Percentiles rank a stretch among this genome's conserved stretches.
Conservation (phyloP, 2,888 invertebrate species). For the Ochropleura plecta region DNA sequence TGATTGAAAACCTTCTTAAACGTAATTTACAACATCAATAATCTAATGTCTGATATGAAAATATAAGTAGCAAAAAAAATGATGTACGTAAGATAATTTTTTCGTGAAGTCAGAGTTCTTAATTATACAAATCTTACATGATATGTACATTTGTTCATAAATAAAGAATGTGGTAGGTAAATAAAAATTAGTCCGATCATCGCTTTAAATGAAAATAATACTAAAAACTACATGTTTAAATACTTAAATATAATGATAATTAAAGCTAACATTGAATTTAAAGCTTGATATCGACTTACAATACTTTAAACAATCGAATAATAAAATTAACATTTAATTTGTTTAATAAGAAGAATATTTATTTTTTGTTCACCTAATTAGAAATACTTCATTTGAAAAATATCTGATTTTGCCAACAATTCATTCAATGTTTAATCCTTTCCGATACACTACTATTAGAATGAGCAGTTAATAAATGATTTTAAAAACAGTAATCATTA, state of each 20-base stretch:
- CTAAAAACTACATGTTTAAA: conserved; percentile 70
- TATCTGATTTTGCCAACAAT: conserved; percentile 51
- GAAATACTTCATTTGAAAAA: conserved; percentile 43
- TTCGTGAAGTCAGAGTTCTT: conserved; percentile 54
- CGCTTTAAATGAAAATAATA: conserved; percentile 59
- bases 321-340: conserved; percentile 55
- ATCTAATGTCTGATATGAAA: background rate
- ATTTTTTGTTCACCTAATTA: conserved; percentile 43
- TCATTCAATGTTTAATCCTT: background rate
- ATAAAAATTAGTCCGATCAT: conserved; percentile 42
- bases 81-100: background rate
- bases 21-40: background rate
- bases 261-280: conserved; percentile 90
- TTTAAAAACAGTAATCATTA: background rate
- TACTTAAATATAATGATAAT: conserved; percentile 84
- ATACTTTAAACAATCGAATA: conserved; percentile 70
- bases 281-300: conserved; percentile 88
- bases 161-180: conserved; percentile 65
- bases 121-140: conserved; percentile 66
- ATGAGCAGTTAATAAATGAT: background rate
- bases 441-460: background rate
- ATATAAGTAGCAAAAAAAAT: background rate
- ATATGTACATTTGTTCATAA: conserved; percentile 72
- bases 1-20: background rate
- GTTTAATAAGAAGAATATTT: conserved; percentile 37